phyloP scores from a whole-genome alignment of 1,140 invertebrate genomes.

The Eriosoma lanigerum region DNA sequence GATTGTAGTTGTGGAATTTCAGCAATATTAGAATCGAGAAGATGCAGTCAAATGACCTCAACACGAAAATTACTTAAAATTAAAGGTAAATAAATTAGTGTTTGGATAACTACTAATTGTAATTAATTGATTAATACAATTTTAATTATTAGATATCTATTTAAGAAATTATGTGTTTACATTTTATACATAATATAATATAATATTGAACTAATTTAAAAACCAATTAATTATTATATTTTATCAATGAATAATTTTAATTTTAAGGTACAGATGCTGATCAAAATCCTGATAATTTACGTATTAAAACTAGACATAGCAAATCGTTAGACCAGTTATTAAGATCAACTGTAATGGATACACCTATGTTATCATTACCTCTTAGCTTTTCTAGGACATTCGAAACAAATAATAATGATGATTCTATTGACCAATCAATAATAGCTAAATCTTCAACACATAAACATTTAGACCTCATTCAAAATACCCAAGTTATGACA shows the following conservation, averaged over 20 bases:
- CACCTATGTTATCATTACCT: slow-evolving; percentile 50
- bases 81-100: slow-evolving; percentile 19
- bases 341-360: slow-evolving; percentile 52
- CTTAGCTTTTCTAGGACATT: slow-evolving; percentile 36
- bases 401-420: slow-evolving; percentile 37
- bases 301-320: slow-evolving; percentile 66
- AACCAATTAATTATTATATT: not conserved
- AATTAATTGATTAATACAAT: not conserved
- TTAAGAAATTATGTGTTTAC: too few relatives aligned
- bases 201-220: not conserved
- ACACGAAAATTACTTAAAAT: slow-evolving; percentile 29
- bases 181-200: too few relatives aligned
- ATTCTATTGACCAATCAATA: not conserved
- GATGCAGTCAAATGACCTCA: slow-evolving; percentile 42
- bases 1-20: slow-evolving; percentile 64
- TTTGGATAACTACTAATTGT: not conserved
- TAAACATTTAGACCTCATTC: not conserved
- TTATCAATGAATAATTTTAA: not conserved
- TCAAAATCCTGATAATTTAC: not conserved
- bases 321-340: slow-evolving; percentile 75
- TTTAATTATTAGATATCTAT: not conserved
- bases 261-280: not conserved
- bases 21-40: slow-evolving; percentile 60
- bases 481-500: slow-evolving; percentile 34
- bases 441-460: not conserved